These are phyloP conservation scores for Cyanoramphus novaezelandiae DNA, from an alignment of 2,113 vertebrate species.

Conservation along the genomic window DNA sequence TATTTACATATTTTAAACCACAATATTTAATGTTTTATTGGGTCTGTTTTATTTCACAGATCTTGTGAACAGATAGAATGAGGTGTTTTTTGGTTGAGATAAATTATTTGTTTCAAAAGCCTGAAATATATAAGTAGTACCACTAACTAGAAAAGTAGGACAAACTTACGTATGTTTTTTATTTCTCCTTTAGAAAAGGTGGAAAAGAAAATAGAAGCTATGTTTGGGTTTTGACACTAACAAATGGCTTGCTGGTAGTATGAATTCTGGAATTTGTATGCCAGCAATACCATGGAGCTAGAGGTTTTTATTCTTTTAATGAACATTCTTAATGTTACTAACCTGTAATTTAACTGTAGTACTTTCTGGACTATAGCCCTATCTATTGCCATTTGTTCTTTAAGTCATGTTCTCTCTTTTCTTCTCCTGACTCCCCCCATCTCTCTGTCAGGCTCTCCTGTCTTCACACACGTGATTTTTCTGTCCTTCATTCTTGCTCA, in stretches of 20 bases:
- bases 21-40: background rate
- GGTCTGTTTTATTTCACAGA: background rate
- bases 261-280: background rate
- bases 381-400: background rate
- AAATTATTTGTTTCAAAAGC: background rate
- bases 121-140: background rate
- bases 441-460: background rate
- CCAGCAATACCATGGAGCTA: background rate
- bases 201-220: background rate
- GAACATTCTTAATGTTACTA: background rate
- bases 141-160: background rate
- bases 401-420: background rate
- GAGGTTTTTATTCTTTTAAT: background rate
- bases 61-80: background rate
- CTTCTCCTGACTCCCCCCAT: accelerated
- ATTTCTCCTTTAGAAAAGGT: background rate
- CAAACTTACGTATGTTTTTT: background rate
- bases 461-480: background rate
- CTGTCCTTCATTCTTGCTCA: background rate
- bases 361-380: background rate
- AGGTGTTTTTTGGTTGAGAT: background rate
- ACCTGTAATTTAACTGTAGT: background rate
- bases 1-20: background rate
- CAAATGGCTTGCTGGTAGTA: background rate
- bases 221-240: background rate